Evolutionary conservation across 2,797 vertebrate species (phyloP).

Genomic region (Myoxocephalus aenaeus): DNA sequence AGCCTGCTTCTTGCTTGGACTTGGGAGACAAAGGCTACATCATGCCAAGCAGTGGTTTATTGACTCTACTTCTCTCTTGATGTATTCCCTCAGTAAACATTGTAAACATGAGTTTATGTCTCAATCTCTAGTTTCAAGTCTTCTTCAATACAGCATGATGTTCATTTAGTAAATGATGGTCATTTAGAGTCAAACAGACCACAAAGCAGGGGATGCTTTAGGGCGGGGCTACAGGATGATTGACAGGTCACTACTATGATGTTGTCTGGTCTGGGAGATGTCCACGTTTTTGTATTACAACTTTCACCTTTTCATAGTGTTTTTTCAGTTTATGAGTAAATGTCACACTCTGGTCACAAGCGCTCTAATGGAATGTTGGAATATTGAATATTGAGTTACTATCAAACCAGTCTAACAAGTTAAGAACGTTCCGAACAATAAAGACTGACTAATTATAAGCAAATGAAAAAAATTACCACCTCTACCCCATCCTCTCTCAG

Average conservation of each 20-base stretch:
- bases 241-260: background rate
- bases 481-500: conserved; percentile 1
- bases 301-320: background rate
- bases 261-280: background rate
- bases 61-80: background rate
- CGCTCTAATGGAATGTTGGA: background rate
- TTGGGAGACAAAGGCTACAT: too few species aligned
- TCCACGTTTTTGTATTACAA: background rate
- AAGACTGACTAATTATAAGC: conserved; percentile 6
- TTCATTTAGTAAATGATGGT: background rate
- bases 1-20: too few species aligned
- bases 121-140: too few species aligned
- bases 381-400: background rate
- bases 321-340: background rate
- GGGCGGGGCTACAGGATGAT: background rate
- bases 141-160: too few species aligned
- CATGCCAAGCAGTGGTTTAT: too few species aligned
- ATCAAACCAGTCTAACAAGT: background rate
- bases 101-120: too few species aligned
- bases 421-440: background rate
- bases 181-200: background rate
- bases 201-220: background rate
- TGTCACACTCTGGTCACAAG: background rate
- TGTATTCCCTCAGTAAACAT: too few species aligned
- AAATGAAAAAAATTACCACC: background rate